These are phyloP conservation scores for Loris lydekkerianus DNA, from an alignment of 2,797 vertebrate species.

Conservation along the genomic window DNA sequence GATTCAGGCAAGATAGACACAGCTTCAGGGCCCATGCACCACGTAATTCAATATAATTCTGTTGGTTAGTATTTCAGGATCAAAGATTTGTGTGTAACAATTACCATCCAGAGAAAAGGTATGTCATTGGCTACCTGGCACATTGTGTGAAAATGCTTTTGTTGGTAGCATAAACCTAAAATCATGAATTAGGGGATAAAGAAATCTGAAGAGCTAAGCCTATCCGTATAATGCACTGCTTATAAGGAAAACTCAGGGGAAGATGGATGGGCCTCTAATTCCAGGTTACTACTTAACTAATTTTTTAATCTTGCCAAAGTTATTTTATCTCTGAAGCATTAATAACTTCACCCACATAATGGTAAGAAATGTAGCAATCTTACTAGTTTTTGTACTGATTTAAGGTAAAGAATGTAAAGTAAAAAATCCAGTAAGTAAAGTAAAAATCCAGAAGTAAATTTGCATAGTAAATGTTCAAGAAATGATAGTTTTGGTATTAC, in stretches of 20 bases:
- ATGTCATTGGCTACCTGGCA: neutral
- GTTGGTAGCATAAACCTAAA: neutral
- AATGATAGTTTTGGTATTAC: neutral
- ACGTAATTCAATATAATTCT: neutral
- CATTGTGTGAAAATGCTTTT: neutral
- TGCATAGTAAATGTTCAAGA: neutral
- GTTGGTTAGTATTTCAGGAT: neutral
- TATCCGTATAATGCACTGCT: neutral
- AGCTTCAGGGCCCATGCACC: neutral
- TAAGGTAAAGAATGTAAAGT: neutral
- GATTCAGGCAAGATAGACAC: neutral
- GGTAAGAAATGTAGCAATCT: neutral
- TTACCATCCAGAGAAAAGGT: neutral
- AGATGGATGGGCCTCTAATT: neutral
- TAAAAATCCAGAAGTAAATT: neutral
- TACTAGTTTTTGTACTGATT: neutral
- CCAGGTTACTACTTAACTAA: neutral
- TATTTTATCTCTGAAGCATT: neutral
- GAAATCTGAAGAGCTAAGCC: neutral
- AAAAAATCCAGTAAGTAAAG: no score
- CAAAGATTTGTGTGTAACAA: neutral
- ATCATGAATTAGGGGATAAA: neutral
- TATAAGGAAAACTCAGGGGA: neutral
- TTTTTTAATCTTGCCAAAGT: neutral
- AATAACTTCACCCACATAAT: neutral